A percentile compares a stretch with the other conserved stretches of the same genome.
These are phyloP conservation scores for Malurus splendens DNA, from an alignment of 2,797 vertebrate genomes.

Conservation along the genomic window DNA sequence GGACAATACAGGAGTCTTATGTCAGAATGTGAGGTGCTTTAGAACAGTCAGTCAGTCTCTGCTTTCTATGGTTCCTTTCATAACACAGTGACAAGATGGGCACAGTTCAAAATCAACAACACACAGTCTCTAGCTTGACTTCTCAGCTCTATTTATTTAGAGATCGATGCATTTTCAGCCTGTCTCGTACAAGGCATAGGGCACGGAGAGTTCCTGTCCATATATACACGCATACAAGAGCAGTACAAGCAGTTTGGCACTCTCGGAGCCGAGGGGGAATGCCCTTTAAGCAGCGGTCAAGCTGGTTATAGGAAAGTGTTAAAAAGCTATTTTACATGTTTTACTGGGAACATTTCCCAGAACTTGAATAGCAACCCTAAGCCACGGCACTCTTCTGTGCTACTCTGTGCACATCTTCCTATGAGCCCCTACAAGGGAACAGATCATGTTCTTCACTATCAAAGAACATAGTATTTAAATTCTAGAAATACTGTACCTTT, in stretches of 20 bases:
- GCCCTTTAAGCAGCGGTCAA: conserved; percentile 51
- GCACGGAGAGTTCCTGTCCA: neutral
- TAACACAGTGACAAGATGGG: neutral
- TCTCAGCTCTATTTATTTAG: conserved; percentile 12
- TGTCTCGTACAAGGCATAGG: conserved; percentile 15
- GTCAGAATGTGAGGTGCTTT: neutral
- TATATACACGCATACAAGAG: conserved; percentile 22
- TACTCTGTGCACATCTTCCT: conserved; percentile 3
- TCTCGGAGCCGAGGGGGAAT: neutral
- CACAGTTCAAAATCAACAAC: neutral
- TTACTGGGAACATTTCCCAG: conserved; percentile 35
- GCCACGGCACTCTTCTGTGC: conserved; percentile 21
- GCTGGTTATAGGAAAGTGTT: conserved; percentile 52
- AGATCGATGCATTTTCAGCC: neutral
- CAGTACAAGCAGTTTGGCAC: conserved; percentile 49
- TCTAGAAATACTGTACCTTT: conserved; percentile 56
- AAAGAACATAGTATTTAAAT: conserved; percentile 23
- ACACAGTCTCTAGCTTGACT: neutral
- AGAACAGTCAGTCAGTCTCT: neutral
- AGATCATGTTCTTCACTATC: conserved; percentile 32
- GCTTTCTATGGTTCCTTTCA: conserved; percentile 2
- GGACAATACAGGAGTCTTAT: neutral
- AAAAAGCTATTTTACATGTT: conserved; percentile 56
- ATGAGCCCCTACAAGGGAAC: conserved; percentile 23
- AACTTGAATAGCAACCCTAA: conserved; percentile 24